These are phyloP conservation scores for Silurus lanzhouensis DNA, from an alignment of 2,797 vertebrate species.

Conservation along the genomic window DNA sequence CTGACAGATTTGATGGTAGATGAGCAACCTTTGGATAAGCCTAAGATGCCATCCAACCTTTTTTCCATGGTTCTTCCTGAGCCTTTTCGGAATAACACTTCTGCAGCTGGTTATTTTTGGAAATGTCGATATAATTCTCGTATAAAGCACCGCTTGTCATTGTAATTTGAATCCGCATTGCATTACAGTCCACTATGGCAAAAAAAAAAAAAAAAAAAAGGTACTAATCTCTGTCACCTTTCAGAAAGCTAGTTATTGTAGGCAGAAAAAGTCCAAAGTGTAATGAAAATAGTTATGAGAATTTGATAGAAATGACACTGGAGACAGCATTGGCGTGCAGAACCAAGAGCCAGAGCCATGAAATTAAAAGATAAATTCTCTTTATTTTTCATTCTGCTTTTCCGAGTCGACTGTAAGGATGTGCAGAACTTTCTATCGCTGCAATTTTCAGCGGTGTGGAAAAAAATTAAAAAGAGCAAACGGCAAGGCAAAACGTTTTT, in stretches of 20 bases:
- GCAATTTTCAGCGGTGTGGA: not conserved
- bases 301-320: not conserved
- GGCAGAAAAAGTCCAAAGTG: not conserved
- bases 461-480: not conserved
- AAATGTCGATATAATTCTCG: not conserved
- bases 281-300: not conserved
- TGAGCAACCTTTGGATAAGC: not conserved
- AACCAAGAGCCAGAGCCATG: conserved; percentile 15
- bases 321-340: not conserved
- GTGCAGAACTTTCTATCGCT: not conserved
- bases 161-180: not conserved
- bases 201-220: not conserved
- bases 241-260: conserved; percentile 2
- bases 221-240: not conserved
- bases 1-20: not conserved
- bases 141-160: not conserved
- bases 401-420: not conserved
- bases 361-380: conserved; percentile 8
- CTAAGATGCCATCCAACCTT: not conserved
- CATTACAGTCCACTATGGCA: not conserved
- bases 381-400: not conserved
- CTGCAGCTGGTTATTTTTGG: not conserved
- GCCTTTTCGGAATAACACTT: too few relatives aligned
- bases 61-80: not conserved
- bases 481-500: not conserved